These are phyloP conservation scores for Oenanthe oenanthe DNA, from an alignment of 2,113 vertebrate species.

Conservation along the genomic window DNA sequence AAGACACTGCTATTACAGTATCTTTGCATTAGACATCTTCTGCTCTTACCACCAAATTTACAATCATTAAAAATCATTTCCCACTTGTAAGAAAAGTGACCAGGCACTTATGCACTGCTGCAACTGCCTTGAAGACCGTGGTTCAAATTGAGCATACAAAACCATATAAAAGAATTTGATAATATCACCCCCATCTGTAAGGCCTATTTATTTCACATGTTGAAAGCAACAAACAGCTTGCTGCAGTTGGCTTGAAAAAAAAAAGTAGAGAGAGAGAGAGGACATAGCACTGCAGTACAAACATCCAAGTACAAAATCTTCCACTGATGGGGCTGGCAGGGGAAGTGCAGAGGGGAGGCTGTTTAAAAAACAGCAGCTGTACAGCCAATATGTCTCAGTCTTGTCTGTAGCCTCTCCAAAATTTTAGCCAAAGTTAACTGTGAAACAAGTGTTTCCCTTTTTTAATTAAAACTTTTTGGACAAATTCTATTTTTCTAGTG, in stretches of 20 bases:
- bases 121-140: background rate
- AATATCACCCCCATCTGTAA: background rate
- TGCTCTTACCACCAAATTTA: background rate
- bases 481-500: background rate
- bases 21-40: background rate
- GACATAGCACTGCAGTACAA: slow-evolving; percentile 1
- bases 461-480: background rate
- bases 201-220: background rate
- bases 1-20: background rate
- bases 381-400: background rate
- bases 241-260: background rate
- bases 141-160: background rate
- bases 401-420: background rate
- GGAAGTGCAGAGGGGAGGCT: background rate
- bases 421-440: background rate
- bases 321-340: background rate
- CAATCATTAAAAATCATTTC: background rate
- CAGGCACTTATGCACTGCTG: background rate
- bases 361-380: slow-evolving; percentile 47
- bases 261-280: background rate
- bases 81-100: background rate
- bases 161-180: background rate
- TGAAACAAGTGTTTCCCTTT: background rate
- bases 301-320: slow-evolving; percentile 41
- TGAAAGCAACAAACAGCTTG: slow-evolving; percentile 17